phyloP scores from a whole-genome alignment of 1,140 invertebrate species.

The Venustaconcha ellipsiformis region DNA sequence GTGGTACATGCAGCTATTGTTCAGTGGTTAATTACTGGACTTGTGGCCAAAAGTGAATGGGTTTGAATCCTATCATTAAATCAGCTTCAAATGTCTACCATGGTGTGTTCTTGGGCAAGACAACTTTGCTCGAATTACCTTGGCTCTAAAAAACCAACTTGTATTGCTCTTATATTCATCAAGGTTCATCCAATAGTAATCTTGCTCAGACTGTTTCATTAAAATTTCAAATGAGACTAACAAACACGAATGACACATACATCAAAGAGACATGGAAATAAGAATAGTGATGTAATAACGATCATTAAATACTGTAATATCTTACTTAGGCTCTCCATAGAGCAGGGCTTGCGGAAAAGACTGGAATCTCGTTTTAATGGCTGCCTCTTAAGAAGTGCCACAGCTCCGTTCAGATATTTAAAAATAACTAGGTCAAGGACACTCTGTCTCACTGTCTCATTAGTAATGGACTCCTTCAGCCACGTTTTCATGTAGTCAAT shows the following conservation, averaged over 20 bases:
- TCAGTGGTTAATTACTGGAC: conserved; percentile 1
- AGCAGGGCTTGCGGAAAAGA: conserved; percentile 45
- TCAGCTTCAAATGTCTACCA: too few relatives aligned
- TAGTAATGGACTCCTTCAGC: conserved; percentile 45
- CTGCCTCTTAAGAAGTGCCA: conserved; percentile 62
- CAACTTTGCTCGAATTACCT: too few relatives aligned
- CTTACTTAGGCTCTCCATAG: conserved; percentile 51
- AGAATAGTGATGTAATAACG: too few relatives aligned
- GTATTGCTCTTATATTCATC: neutral
- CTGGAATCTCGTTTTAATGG: conserved; percentile 45
- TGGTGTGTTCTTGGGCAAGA: too few relatives aligned
- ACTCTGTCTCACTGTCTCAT: conserved; percentile 56
- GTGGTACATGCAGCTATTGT: conserved; percentile 3
- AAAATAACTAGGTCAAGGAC: conserved; percentile 57
- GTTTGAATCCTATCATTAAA: too few relatives aligned
- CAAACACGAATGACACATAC: neutral
- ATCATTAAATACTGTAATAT: too few relatives aligned
- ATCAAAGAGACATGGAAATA: neutral
- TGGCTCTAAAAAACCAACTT: too few relatives aligned
- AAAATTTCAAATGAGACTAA: neutral
- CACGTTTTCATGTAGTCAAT: conserved; percentile 50
- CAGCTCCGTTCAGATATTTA: conserved; percentile 55
- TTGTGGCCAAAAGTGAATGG: too few relatives aligned
- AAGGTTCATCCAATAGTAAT: neutral
- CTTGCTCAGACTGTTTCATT: neutral